Conservation (phyloP, 64 coral and sea anemone species). For the Catalaphyllia jardinei region DNA sequence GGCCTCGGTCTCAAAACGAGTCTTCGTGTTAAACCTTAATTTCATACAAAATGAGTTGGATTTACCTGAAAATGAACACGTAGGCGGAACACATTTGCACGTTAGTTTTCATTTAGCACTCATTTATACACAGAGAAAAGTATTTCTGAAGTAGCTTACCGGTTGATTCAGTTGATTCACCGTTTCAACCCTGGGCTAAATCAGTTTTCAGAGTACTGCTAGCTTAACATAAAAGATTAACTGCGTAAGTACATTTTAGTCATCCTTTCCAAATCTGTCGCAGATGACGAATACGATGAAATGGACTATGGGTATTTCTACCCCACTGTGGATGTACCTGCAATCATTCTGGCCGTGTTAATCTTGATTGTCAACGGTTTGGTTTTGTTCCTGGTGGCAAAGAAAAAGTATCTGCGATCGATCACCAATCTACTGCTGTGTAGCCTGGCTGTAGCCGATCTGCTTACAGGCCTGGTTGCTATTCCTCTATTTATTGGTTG, state of each 20-base stretch:
- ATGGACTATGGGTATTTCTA: slow-evolving; percentile 14
- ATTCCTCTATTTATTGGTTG: slow-evolving; percentile 69
- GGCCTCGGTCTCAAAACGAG: too few relatives aligned
- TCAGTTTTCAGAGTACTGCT: too few relatives aligned
- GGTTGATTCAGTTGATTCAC: too few relatives aligned
- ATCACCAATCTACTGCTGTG: slow-evolving; percentile 78
- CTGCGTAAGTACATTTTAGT: not conserved
- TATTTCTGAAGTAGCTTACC: too few relatives aligned
- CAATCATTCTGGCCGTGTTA: slow-evolving; percentile 48
- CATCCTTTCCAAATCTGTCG: not conserved
- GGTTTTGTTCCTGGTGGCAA: slow-evolving; percentile 41
- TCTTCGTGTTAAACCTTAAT: too few relatives aligned
- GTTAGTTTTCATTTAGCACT: too few relatives aligned
- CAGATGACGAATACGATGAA: slow-evolving; percentile 4
- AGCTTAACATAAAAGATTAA: not conserved
- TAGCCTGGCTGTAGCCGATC: slow-evolving; percentile 78
- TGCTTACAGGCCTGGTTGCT: slow-evolving; percentile 58
- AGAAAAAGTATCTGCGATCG: slow-evolving; percentile 47
- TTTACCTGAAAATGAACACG: too few relatives aligned
- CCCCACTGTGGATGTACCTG: slow-evolving; percentile 30
- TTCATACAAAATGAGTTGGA: too few relatives aligned
- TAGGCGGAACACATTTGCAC: too few relatives aligned
- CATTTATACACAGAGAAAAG: too few relatives aligned
- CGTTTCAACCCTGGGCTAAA: too few relatives aligned
- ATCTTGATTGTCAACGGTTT: slow-evolving; percentile 65